Percentiles rank a stretch among this genome's conserved stretches.
Evolutionary conservation across 2,888 invertebrate species (phyloP).

Genomic region (Azorinus chamasolen): DNA sequence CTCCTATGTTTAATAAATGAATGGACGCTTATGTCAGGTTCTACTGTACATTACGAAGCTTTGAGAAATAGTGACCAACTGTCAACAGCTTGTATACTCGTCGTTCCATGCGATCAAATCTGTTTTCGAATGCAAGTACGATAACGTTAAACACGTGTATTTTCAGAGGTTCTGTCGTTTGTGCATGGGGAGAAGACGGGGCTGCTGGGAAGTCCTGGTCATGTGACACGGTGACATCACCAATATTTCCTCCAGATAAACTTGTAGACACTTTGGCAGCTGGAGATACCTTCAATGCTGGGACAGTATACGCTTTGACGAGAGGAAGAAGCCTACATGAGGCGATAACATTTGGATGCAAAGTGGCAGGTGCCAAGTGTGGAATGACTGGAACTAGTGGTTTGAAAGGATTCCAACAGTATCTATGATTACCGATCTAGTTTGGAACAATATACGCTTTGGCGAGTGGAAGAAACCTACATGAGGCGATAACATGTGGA

Average conservation of each 20-base stretch:
- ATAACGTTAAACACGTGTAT: too few relatives aligned
- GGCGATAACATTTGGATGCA: slow-evolving; percentile 89
- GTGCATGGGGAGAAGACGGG: slow-evolving; percentile 90
- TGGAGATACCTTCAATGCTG: slow-evolving; percentile 90
- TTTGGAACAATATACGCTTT: slow-evolving; percentile 89
- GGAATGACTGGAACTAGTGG: slow-evolving; percentile 79
- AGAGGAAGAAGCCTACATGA: slow-evolving; percentile 86
- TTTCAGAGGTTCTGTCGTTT: slow-evolving; percentile 85
- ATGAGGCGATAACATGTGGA: slow-evolving; percentile 88
- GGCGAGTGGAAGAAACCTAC: slow-evolving; percentile 85
- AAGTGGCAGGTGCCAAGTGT: slow-evolving; percentile 89
- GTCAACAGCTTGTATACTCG: too few relatives aligned
- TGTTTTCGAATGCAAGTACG: too few relatives aligned
- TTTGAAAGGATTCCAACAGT: slow-evolving; percentile 47
- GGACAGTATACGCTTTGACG: slow-evolving; percentile 88
- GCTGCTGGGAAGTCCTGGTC: slow-evolving; percentile 83
- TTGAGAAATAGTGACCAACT: too few relatives aligned
- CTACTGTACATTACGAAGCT: too few relatives aligned
- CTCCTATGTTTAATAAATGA: too few relatives aligned
- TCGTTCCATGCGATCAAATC: too few relatives aligned
- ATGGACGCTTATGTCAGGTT: too few relatives aligned
- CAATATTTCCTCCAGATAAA: slow-evolving; percentile 87
- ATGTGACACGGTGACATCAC: slow-evolving; percentile 83
- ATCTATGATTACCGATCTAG: too few relatives aligned
- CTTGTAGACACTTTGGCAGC: slow-evolving; percentile 90